Evolutionary conservation across 1,140 invertebrate genomes (phyloP).

Genomic region (Aplysia californica): DNA sequence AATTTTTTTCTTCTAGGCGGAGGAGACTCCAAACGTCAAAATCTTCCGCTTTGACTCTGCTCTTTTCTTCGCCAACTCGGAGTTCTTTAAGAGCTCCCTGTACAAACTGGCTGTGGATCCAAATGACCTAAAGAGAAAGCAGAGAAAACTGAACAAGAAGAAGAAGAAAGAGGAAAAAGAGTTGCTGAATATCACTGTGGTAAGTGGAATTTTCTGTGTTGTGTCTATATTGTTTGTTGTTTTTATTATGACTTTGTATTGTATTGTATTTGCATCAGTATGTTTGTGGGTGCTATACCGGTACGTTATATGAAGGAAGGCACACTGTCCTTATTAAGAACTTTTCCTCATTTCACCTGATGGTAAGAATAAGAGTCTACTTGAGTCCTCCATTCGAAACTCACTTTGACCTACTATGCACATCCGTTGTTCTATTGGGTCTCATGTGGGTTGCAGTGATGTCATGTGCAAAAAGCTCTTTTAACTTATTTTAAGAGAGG

Average conservation of each 20-base stretch:
- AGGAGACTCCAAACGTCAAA: conserved; percentile 65
- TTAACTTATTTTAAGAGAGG: too few species aligned
- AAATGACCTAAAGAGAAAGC: conserved; percentile 45
- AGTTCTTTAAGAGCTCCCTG: conserved; percentile 60
- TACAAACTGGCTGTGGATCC: conserved; percentile 61
- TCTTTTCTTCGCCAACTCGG: conserved; percentile 66
- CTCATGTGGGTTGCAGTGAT: too few species aligned
- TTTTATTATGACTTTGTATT: neutral
- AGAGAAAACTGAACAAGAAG: conserved; percentile 39
- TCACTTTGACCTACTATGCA: too few species aligned
- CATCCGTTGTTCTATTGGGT: too few species aligned
- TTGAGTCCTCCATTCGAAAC: too few species aligned
- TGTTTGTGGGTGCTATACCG: too few species aligned
- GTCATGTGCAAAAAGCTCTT: too few species aligned
- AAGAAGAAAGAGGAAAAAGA: conserved; percentile 14
- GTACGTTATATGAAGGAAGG: too few species aligned
- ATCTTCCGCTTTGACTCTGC: conserved; percentile 67
- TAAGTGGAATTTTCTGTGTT: conserved; percentile 5
- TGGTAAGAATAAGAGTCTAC: too few species aligned
- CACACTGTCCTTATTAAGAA: too few species aligned
- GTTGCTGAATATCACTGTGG: conserved; percentile 15
- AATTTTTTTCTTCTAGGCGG: conserved; percentile 61
- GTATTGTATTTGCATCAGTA: neutral
- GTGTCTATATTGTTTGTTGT: neutral
- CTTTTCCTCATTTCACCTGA: too few species aligned